A percentile compares a stretch with the other conserved stretches of the same genome.
These are phyloP conservation scores for Pyrgus malvae DNA, from an alignment of 2,888 invertebrate genomes.

Conservation along the genomic window DNA sequence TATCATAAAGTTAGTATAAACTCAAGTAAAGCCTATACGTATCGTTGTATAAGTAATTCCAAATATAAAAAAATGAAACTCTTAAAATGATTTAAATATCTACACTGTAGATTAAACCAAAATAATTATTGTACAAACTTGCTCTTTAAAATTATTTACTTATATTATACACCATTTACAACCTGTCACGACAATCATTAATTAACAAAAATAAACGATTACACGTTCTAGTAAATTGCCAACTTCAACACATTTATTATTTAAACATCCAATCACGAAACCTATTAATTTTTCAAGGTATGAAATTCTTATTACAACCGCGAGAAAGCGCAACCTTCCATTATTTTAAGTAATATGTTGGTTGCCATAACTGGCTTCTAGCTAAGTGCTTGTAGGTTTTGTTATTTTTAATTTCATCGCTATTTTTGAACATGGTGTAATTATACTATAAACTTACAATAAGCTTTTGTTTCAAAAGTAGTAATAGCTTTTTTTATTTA, in stretches of 20 bases:
- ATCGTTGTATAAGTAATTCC: too few species aligned
- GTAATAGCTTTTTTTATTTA: too few species aligned
- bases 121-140: not conserved
- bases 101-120: too few species aligned
- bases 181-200: constrained; percentile 14
- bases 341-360: not conserved
- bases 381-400: not conserved
- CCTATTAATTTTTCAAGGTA: constrained; percentile 18
- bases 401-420: too few species aligned
- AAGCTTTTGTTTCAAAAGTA: too few species aligned
- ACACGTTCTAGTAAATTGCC: constrained; percentile 5
- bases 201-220: constrained; percentile 2
- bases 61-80: too few species aligned
- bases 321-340: not conserved
- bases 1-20: too few species aligned
- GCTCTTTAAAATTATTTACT: not conserved
- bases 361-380: not conserved
- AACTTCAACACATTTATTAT: constrained; percentile 14
- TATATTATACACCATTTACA: constrained; percentile 7
- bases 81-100: too few species aligned
- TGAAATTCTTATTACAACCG: constrained; percentile 34
- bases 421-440: not conserved
- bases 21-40: too few species aligned
- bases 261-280: constrained; percentile 13
- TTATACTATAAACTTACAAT: too few species aligned